phyloP scores from a whole-genome alignment of 1,140 invertebrate species.

The Diploscapter pachys region DNA sequence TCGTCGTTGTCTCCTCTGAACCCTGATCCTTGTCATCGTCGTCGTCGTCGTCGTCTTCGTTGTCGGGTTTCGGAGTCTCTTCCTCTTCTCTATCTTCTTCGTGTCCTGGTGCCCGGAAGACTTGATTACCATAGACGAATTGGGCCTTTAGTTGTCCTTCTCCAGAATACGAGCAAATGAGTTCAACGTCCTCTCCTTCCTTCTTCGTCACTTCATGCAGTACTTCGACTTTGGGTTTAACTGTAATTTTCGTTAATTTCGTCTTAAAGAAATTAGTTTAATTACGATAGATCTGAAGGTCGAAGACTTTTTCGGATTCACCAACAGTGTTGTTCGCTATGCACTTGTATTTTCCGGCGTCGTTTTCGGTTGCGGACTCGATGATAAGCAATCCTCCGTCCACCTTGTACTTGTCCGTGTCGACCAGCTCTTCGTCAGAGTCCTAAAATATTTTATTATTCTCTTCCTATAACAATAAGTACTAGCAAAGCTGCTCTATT shows the following conservation, averaged over 20 bases:
- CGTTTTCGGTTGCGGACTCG: slow-evolving; percentile 21
- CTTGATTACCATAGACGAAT: slow-evolving; percentile 20
- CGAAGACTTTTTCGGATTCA: background rate
- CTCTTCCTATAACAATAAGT: no score
- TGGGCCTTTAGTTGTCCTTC: slow-evolving; percentile 28
- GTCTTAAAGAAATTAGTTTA: background rate
- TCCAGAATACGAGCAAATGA: slow-evolving; percentile 23
- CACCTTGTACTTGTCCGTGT: slow-evolving; percentile 27
- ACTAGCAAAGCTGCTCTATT: no score
- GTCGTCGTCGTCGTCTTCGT: no score
- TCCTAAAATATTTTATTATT: no score
- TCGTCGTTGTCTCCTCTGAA: no score
- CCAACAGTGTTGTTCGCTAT: slow-evolving; percentile 28
- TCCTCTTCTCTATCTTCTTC: no score
- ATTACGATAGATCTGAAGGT: slow-evolving; percentile 27
- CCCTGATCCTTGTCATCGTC: no score
- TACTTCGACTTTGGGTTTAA: slow-evolving; percentile 28
- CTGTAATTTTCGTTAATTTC: slow-evolving; percentile 9
- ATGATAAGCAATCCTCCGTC: slow-evolving; percentile 32
- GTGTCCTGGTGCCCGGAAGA: background rate
- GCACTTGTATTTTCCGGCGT: slow-evolving; percentile 32
- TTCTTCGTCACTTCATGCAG: slow-evolving; percentile 18
- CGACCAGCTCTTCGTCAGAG: slow-evolving; percentile 19
- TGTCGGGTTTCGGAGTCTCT: no score
- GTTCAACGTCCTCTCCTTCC: slow-evolving; percentile 25